Conservation (phyloP, 2,113 vertebrate genomes). For the Carassius carassius region DNA sequence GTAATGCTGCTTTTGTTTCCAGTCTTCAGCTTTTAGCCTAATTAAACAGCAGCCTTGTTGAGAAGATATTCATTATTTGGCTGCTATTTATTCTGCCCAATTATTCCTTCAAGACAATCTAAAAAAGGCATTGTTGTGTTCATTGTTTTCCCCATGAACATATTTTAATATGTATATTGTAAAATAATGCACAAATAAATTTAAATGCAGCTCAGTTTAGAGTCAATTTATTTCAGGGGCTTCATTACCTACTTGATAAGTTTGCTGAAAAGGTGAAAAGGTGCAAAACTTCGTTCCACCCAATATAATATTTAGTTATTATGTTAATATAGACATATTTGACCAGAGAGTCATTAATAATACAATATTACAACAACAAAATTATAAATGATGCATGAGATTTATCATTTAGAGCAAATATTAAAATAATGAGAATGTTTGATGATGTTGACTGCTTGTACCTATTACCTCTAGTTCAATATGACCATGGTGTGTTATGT, state of each 20-base stretch:
- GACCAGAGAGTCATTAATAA: not conserved
- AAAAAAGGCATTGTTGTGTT: not conserved
- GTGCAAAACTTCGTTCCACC: not conserved
- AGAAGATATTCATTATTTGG: slow-evolving; percentile 51
- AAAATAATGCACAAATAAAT: not conserved
- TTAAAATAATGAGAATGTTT: slow-evolving; percentile 7
- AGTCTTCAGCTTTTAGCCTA: slow-evolving; percentile 59
- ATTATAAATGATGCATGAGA: slow-evolving; percentile 6
- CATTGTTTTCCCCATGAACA: not conserved
- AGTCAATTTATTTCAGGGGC: not conserved
- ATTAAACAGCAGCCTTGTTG: slow-evolving; percentile 55
- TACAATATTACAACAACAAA: not conserved
- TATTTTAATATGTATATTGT: not conserved
- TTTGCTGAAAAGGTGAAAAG: not conserved
- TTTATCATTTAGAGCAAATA: not conserved
- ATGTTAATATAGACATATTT: not conserved
- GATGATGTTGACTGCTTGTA: slow-evolving; percentile 16
- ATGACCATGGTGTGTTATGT: slow-evolving; percentile 37
- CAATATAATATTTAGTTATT: not conserved
- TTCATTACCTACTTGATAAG: too few species aligned
- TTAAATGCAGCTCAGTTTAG: not conserved
- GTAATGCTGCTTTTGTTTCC: slow-evolving; percentile 65
- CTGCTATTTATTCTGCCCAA: slow-evolving; percentile 32
- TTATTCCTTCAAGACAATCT: slow-evolving; percentile 22
- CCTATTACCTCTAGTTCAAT: not conserved